Evolutionary conservation across 2,888 invertebrate species (phyloP).

Genomic region (Meteorus colon): DNA sequence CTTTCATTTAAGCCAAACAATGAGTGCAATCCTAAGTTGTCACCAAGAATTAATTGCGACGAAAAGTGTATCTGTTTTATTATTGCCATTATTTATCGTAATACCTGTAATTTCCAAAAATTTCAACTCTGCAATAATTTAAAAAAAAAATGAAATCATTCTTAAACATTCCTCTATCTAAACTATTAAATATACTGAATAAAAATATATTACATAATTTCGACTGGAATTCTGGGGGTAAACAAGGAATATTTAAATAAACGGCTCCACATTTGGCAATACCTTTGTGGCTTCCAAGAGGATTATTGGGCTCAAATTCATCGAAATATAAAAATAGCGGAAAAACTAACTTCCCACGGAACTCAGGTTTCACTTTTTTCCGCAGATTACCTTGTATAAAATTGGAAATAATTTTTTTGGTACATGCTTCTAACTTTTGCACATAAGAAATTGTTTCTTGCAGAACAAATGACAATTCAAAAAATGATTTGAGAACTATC

Average conservation of each 20-base stretch:
- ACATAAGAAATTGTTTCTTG: conserved; percentile 28
- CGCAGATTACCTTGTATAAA: conserved; percentile 32
- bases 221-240: conserved; percentile 21
- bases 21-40: conserved; percentile 49
- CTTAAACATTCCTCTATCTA: not conserved
- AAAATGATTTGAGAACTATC: conserved; percentile 26
- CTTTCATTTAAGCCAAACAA: conserved; percentile 46
- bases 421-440: conserved; percentile 22
- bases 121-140: conserved; percentile 5
- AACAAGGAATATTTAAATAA: conserved; percentile 32
- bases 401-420: conserved; percentile 5
- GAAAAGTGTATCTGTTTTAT: conserved; percentile 13
- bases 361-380: conserved; percentile 11
- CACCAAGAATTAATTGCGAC: conserved; percentile 46
- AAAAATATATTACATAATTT: conserved; percentile 26
- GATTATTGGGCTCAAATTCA: conserved; percentile 43
- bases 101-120: conserved; percentile 5
- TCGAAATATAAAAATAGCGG: conserved; percentile 42
- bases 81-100: not conserved
- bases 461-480: conserved; percentile 27
- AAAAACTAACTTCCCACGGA: conserved; percentile 14
- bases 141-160: conserved; percentile 2
- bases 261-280: conserved; percentile 39
- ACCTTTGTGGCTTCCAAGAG: conserved; percentile 40
- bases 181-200: conserved; percentile 10